Percentiles rank a stretch among this genome's conserved stretches.
Evolutionary conservation across 2,113 vertebrate species (phyloP).

Genomic region (Stegostoma tigrinum): DNA sequence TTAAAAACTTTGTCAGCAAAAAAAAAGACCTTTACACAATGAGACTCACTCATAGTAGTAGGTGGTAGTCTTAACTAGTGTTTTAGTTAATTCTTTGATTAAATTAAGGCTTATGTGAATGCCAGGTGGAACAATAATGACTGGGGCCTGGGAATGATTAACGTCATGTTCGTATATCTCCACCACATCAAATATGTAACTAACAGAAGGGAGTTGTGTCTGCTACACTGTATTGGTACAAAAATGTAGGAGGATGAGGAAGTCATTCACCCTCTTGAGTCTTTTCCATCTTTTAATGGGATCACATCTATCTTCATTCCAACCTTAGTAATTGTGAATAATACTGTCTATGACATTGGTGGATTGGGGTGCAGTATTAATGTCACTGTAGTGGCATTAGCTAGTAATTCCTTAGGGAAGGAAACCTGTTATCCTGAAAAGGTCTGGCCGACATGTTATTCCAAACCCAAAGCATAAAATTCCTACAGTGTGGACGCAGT

Average conservation of each 20-base stretch:
- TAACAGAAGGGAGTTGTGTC: neutral
- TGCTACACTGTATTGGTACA: neutral
- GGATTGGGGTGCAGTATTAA: too few species aligned
- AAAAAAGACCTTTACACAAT: neutral
- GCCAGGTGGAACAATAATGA: neutral
- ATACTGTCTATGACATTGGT: neutral
- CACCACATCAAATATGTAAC: neutral
- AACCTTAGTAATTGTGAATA: neutral
- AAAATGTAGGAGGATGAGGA: neutral
- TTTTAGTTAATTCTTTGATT: neutral
- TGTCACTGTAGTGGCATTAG: too few species aligned
- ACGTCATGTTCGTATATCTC: neutral
- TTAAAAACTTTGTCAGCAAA: neutral
- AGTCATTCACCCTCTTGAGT: too few species aligned
- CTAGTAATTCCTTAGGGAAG: too few species aligned
- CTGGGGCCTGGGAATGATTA: neutral
- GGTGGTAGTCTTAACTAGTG: neutral
- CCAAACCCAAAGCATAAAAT: too few species aligned
- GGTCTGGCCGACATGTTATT: too few species aligned
- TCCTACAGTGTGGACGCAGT: too few species aligned
- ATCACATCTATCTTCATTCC: neutral
- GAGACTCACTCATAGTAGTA: neutral
- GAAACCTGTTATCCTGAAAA: too few species aligned
- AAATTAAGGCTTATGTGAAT: neutral
- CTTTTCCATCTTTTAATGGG: too few species aligned